A percentile compares a stretch with the other conserved stretches of the same genome.
phyloP scores from a whole-genome alignment of 2,113 vertebrate species.

The Gambusia affinis region DNA sequence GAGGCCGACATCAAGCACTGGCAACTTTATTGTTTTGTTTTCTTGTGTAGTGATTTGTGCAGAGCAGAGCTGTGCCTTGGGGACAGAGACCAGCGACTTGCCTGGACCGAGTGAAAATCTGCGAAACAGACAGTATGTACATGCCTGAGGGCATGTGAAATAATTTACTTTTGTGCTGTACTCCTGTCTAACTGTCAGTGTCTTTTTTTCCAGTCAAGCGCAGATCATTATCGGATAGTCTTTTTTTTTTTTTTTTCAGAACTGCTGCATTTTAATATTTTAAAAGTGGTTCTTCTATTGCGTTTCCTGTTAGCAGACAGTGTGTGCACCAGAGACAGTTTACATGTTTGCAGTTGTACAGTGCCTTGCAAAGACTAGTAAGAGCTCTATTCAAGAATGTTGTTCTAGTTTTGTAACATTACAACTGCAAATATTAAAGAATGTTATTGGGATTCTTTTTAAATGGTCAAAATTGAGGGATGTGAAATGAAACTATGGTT shows the following conservation, averaged over 20 bases:
- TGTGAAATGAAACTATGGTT: neutral
- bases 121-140: slow-evolving; percentile 70
- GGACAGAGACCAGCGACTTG: slow-evolving; percentile 59
- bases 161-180: slow-evolving; percentile 75
- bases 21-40: slow-evolving; percentile 29
- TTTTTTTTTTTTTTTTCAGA: slow-evolving; percentile 36
- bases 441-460: neutral
- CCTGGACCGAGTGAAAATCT: slow-evolving; percentile 58
- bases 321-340: slow-evolving; percentile 31
- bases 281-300: slow-evolving; percentile 42
- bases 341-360: slow-evolving; percentile 22
- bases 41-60: slow-evolving; percentile 38
- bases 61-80: slow-evolving; percentile 28
- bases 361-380: slow-evolving; percentile 24
- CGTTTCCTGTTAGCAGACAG: slow-evolving; percentile 44
- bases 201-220: slow-evolving; percentile 57
- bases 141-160: slow-evolving; percentile 72
- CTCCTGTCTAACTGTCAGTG: slow-evolving; percentile 72
- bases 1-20: slow-evolving; percentile 23
- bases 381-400: neutral
- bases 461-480: neutral
- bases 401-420: neutral
- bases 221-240: slow-evolving; percentile 61
- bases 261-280: slow-evolving; percentile 59
- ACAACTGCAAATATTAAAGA: neutral